Conservation (phyloP, 2,113 vertebrate species). For the Mormyrus iriodes region DNA sequence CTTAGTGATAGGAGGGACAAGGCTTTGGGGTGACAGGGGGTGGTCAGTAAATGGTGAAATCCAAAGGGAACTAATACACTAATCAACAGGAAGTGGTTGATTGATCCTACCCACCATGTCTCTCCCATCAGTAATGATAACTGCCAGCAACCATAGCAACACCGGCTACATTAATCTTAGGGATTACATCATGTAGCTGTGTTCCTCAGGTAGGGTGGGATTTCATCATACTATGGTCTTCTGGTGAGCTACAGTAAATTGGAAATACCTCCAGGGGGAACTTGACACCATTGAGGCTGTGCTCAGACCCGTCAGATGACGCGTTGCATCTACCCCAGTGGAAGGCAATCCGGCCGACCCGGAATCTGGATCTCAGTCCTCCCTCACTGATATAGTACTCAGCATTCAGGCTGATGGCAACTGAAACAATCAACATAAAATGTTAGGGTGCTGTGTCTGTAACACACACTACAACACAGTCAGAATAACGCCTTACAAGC, state of each 20-base stretch:
- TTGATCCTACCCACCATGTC: not conserved
- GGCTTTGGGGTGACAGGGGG: not conserved
- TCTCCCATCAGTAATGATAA: not conserved
- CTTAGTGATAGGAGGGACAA: not conserved
- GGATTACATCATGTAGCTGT: not conserved
- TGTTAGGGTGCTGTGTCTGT: not conserved
- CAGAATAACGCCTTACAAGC: not conserved
- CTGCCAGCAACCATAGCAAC: not conserved
- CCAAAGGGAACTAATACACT: not conserved
- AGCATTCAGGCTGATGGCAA: conserved; percentile 78
- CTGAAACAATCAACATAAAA: conserved; percentile 48
- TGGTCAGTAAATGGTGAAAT: not conserved
- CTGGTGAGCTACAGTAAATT: not conserved
- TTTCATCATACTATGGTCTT: not conserved
- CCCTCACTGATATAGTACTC: conserved; percentile 84
- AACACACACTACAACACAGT: not conserved
- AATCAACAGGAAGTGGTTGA: not conserved
- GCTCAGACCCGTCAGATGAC: conserved; percentile 86
- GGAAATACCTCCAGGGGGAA: conserved; percentile 85
- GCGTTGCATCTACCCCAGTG: conserved; percentile 94
- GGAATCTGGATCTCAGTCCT: conserved; percentile 74
- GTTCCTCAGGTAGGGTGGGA: not conserved
- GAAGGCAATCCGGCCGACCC: conserved; percentile 77
- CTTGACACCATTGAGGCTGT: conserved; percentile 85
- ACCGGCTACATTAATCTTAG: not conserved